Percentiles rank a stretch among this genome's conserved stretches.
These are phyloP conservation scores for Siniperca knerii DNA, from an alignment of 2,113 vertebrate species.

Conservation along the genomic window DNA sequence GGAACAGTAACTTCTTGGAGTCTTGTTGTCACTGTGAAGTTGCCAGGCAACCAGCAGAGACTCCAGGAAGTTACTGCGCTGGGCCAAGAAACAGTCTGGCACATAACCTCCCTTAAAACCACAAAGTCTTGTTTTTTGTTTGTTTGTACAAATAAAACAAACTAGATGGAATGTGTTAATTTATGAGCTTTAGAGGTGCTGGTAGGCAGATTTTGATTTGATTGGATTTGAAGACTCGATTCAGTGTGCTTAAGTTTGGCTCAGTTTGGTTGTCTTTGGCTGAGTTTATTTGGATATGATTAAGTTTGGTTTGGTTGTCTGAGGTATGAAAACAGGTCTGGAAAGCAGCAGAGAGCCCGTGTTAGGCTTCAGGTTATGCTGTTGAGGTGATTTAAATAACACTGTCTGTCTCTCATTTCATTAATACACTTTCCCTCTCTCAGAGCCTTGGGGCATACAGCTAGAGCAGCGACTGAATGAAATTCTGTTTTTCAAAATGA, in stretches of 20 bases:
- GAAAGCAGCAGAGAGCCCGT: slow-evolving; percentile 56
- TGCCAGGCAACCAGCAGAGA: too few species aligned
- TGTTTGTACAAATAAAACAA: neutral
- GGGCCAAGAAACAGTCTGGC: too few species aligned
- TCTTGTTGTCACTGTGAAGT: too few species aligned
- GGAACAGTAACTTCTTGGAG: too few species aligned
- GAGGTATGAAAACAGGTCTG: slow-evolving; percentile 68
- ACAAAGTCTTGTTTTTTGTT: too few species aligned
- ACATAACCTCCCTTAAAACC: too few species aligned
- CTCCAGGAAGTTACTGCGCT: too few species aligned
- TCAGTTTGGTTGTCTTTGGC: neutral
- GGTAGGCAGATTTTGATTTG: neutral
- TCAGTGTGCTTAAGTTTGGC: slow-evolving; percentile 13
- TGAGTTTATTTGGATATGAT: slow-evolving; percentile 55
- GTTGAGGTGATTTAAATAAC: slow-evolving; percentile 82
- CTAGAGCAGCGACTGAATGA: slow-evolving; percentile 72
- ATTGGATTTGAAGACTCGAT: slow-evolving; percentile 2
- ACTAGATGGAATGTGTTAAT: neutral
- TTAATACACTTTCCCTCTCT: slow-evolving; percentile 75
- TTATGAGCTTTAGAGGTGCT: neutral
- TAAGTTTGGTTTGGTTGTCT: slow-evolving; percentile 50
- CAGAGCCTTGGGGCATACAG: slow-evolving; percentile 72
- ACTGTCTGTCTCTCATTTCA: slow-evolving; percentile 81
- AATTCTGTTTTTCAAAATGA: slow-evolving; percentile 81
- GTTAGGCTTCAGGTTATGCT: slow-evolving; percentile 73